phyloP scores from a whole-genome alignment of 2,888 invertebrate species.

The Philereme vetulata region DNA sequence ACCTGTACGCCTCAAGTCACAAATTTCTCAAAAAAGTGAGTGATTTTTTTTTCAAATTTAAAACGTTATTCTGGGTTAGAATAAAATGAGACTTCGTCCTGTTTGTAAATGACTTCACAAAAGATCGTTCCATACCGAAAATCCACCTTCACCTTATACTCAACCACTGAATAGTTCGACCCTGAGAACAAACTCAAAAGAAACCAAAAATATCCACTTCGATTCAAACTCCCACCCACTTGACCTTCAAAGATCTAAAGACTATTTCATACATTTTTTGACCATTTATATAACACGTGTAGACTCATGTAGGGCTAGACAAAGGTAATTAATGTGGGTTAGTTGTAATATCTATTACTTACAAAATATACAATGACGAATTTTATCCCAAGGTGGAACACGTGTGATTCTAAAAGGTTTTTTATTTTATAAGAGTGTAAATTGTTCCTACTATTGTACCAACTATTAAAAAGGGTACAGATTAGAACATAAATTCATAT shows the following conservation, averaged over 20 bases:
- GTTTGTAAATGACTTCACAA: constrained; percentile 1
- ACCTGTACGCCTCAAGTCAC: too few relatives aligned
- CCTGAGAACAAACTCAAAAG: background rate
- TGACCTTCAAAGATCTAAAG: constrained; percentile 15
- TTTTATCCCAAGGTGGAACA: constrained; percentile 50
- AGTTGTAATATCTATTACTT: background rate
- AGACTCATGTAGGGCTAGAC: constrained; percentile 52
- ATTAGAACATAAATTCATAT: background rate
- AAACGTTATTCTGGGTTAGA: too few relatives aligned
- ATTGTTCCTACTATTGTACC: background rate
- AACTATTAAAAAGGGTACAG: too few relatives aligned
- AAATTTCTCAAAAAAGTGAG: too few relatives aligned
- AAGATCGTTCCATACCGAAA: background rate
- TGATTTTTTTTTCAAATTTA: too few relatives aligned
- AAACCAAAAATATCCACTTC: constrained; percentile 10
- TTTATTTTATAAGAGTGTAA: constrained; percentile 24
- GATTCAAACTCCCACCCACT: constrained; percentile 10
- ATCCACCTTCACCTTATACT: constrained; percentile 5
- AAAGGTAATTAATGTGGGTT: constrained; percentile 65
- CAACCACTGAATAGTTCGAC: background rate
- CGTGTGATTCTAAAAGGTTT: constrained; percentile 49
- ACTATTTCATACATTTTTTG: constrained; percentile 1
- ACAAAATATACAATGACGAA: constrained; percentile 37
- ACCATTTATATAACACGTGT: constrained; percentile 56
- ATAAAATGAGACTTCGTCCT: too few relatives aligned